Conservation (phyloP, 2,888 invertebrate species). For the Ctenicera cuprea region DNA sequence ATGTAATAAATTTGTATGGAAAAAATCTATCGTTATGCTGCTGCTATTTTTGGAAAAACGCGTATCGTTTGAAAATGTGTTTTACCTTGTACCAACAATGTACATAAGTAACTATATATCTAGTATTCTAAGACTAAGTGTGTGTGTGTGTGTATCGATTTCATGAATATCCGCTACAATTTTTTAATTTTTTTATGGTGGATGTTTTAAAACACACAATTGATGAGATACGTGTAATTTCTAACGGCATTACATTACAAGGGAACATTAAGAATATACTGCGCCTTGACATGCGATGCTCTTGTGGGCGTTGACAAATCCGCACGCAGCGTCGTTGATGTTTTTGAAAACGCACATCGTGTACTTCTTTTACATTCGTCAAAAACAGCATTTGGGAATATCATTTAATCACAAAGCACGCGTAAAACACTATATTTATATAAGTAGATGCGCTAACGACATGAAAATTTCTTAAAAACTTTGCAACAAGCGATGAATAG, state of each 20-base stretch:
- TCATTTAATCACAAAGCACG: constrained; percentile 28
- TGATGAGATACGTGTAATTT: constrained; percentile 52
- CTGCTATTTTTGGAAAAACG: no score
- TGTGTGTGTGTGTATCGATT: no score
- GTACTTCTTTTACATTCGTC: constrained; percentile 55
- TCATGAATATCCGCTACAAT: background rate
- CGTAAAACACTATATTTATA: background rate
- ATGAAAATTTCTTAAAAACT: constrained; percentile 8
- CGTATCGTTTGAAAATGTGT: no score
- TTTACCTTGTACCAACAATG: no score
- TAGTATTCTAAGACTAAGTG: no score
- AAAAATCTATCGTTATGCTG: no score
- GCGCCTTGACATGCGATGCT: constrained; percentile 69
- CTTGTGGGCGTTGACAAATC: constrained; percentile 71
- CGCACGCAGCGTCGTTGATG: constrained; percentile 65
- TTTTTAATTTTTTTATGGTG: background rate
- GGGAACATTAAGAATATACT: constrained; percentile 71
- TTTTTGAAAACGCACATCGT: constrained; percentile 54
- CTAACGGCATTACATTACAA: constrained; percentile 67
- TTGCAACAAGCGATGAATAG: constrained; percentile 9
- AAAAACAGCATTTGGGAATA: constrained; percentile 29
- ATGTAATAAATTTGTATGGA: no score
- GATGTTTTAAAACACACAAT: constrained; percentile 44
- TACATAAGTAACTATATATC: no score
- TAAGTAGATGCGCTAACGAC: background rate